These are phyloP conservation scores for Eleutherodactylus coqui DNA, from an alignment of 2,797 vertebrate genomes.

Conservation along the genomic window DNA sequence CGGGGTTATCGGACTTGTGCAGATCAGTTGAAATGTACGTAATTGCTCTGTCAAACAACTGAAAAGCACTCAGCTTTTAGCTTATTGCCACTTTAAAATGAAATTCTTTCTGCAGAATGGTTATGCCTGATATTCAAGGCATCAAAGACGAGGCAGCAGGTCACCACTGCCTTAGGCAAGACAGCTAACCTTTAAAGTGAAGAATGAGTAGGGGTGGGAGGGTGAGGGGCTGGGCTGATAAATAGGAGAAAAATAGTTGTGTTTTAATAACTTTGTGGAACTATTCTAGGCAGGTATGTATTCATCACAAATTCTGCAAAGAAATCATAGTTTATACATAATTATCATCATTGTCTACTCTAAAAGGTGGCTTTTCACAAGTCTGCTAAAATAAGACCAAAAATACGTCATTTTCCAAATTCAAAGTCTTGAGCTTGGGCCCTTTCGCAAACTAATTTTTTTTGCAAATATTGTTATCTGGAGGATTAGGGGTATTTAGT, in stretches of 20 bases:
- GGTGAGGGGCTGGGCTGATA: constrained; percentile 44
- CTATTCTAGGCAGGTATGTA: neutral
- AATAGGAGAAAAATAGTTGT: constrained; percentile 21
- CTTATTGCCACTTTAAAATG: constrained; percentile 88
- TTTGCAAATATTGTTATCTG: neutral
- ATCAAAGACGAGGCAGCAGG: constrained; percentile 83
- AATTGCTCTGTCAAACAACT: constrained; percentile 85
- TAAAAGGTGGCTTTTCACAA: neutral
- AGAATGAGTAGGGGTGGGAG: constrained; percentile 65
- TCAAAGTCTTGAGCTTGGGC: neutral
- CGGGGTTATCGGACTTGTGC: constrained; percentile 75
- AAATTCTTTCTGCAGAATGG: constrained; percentile 84
- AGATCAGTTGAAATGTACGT: constrained; percentile 78
- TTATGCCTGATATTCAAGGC: constrained; percentile 81
- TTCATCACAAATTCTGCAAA: neutral
- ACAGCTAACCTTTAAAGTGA: constrained; percentile 71
- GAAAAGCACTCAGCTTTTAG: constrained; percentile 75
- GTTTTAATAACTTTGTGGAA: constrained; percentile 21
- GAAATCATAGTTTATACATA: neutral
- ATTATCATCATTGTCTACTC: too few relatives aligned
- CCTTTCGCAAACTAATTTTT: neutral
- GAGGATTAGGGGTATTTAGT: neutral
- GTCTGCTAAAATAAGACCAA: neutral
- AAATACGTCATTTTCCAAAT: neutral
- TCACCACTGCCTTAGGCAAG: constrained; percentile 71